Conservation (phyloP, 2,797 vertebrate species). For the Lates japonicus region DNA sequence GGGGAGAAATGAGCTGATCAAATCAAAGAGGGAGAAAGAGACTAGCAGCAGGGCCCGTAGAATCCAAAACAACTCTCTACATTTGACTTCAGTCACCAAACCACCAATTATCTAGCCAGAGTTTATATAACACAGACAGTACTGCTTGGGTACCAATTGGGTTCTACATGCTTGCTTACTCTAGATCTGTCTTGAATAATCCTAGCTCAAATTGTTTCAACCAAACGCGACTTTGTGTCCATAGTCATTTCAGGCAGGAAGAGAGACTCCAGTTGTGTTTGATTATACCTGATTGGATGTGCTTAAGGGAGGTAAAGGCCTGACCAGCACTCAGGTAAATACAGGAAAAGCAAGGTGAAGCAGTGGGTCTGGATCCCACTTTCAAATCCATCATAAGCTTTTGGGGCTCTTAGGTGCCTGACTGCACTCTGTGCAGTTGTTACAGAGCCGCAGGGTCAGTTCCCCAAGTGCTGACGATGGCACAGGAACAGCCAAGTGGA, state of each 20-base stretch:
- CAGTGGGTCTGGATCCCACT: slow-evolving; percentile 54
- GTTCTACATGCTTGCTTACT: slow-evolving; percentile 44
- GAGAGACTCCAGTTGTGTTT: slow-evolving; percentile 58
- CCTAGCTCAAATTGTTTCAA: slow-evolving; percentile 22
- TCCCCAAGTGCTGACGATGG: slow-evolving; percentile 37
- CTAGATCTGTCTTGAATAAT: slow-evolving; percentile 44
- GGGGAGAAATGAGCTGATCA: slow-evolving; percentile 54
- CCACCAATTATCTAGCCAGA: slow-evolving; percentile 76
- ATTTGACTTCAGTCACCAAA: slow-evolving; percentile 72
- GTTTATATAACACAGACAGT: slow-evolving; percentile 73
- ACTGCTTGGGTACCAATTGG: slow-evolving; percentile 60
- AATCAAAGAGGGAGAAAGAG: slow-evolving; percentile 55
- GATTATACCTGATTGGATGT: slow-evolving; percentile 55
- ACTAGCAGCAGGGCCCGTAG: slow-evolving; percentile 45
- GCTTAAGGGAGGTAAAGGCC: slow-evolving; percentile 18
- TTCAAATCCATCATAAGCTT: slow-evolving; percentile 40
- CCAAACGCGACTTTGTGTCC: slow-evolving; percentile 38
- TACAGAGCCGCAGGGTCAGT: slow-evolving; percentile 41
- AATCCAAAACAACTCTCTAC: slow-evolving; percentile 46
- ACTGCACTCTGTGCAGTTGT: slow-evolving; percentile 33
- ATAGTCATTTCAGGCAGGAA: slow-evolving; percentile 43
- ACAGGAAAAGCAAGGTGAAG: slow-evolving; percentile 38
- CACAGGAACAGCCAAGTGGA: slow-evolving; percentile 48
- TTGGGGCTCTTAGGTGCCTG: slow-evolving; percentile 37
- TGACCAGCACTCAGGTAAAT: slow-evolving; percentile 45